Evolutionary conservation across 2,888 invertebrate genomes (phyloP).

Genomic region (Lepidochrysops patricia): DNA sequence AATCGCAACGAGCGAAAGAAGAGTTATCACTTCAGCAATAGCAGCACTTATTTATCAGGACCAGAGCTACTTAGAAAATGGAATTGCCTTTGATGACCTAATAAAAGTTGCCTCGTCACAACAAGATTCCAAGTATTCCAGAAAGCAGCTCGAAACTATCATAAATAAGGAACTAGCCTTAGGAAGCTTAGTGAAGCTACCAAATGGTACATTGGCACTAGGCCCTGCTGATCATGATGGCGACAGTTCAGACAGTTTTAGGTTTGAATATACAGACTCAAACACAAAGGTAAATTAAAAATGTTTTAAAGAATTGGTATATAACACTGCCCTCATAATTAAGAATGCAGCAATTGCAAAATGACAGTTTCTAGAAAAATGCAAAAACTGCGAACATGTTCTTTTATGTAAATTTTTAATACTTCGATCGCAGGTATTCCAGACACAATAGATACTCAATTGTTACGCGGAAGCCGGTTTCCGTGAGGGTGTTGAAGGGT

Average conservation of each 20-base stretch:
- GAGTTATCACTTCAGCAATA: conserved; percentile 79
- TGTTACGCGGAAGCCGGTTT: no score
- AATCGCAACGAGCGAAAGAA: conserved; percentile 58
- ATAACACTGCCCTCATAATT: no score
- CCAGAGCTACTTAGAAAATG: conserved; percentile 81
- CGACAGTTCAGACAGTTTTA: conserved; percentile 68
- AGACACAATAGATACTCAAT: no score
- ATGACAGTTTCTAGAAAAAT: no score
- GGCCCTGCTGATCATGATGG: conserved; percentile 76
- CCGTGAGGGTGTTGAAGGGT: no score
- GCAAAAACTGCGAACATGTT: no score
- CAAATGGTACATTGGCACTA: conserved; percentile 80
- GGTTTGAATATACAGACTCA: conserved; percentile 61
- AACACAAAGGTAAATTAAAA: conserved; percentile 56
- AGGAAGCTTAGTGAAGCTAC: conserved; percentile 79
- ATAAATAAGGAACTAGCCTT: conserved; percentile 80
- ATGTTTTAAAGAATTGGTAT: not conserved
- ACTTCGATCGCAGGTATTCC: no score
- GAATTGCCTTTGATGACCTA: conserved; percentile 80
- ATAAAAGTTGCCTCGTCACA: conserved; percentile 78
- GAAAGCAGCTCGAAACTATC: conserved; percentile 77
- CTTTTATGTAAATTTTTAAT: no score
- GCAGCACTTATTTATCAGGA: conserved; percentile 82
- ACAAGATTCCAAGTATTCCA: conserved; percentile 78
- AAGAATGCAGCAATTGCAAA: not conserved